Base-by-base conservation (phyloP, 2,797 vertebrate species). In the Spinus pinus region DNA sequence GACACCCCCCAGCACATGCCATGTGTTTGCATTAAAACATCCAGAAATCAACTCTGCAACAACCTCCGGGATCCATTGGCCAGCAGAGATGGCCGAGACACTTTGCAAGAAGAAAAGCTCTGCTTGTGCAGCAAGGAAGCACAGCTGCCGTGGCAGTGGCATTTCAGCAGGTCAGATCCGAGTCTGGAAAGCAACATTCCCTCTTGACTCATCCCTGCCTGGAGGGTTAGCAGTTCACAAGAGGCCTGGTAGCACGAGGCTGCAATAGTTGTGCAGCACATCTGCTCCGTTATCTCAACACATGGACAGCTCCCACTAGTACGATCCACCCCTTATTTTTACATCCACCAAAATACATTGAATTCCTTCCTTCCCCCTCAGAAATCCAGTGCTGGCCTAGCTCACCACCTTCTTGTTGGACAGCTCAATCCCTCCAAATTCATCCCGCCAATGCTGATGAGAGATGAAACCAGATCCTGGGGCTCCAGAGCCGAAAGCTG, bases 301-400 rank as follows among this genome's bases (percentile, higher is more conserved):
- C 24, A 12, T 50, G 88, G 90, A 95, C 87, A 92, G 86, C 84
- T 81, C 86, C 92, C 8, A 1, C 80, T 66, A 77, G 51, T 3
- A 62, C 3, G 1, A 95, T 89, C 84, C 86, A 78, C 41, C 67
- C 69, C 81, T 95, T 93, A 87, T 82, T 96, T 96, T 94, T 42
- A 81, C 70, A 39, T 44, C 69, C 53, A 93, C 87, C 87, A 92
- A 94, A 94, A 91, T 61, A 79, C 46, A 64, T 22, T 9, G 0
- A 89, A 93, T 94, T 96, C 94, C 54, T 94, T 81, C 72, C 72
- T 87, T 78, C 12, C 39, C 41, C 51, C 44, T 95, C 64, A 88
- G 77, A 95, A 96, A 95, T 84, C 62, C 60, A 94, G 73, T 0
- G 1, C 73, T 93, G 80, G 94, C 82, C 94, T 81, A 77, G 80